Base-by-base conservation (phyloP, 64 coral and sea anemone species). In the Platygyra sinensis region DNA sequence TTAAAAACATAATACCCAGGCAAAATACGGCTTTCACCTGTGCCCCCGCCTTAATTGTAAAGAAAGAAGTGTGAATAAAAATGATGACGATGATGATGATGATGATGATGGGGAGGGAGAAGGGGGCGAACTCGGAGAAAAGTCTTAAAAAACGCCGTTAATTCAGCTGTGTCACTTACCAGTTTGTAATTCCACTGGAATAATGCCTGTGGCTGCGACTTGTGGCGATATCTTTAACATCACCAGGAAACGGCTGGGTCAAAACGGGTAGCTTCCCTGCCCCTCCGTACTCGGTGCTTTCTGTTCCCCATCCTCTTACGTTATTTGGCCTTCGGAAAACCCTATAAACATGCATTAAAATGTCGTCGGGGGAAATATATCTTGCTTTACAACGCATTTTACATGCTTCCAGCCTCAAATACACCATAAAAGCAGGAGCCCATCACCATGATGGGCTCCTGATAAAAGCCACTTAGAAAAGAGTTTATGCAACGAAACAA, bases 221-320 rank as follows among this genome's bases (percentile, higher is more conserved):
- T 73, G 16, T 59, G 28, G 33, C 65, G 65, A 57, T 73, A 33
- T 90, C 88, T 73, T 81, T 8, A 9, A 28, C 22, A 33, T 7
- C 71, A 57, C 10, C 10, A 16, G 4, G 20, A 27, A 30, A 0
- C 7, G 30, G 28, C 14, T 52, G 38, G 19, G 63, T 22, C 18
- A 90, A 38, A 19, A 82, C 22, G 24, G 77, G 77, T 7, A 90
- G 63, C 49, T 82, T 90, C 51, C 71, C 77, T 82, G 82, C 51
- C 13, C 77, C 88, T 38, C 77, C 77, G 59, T 90, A 80, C 62
- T 75, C 75, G 17, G 27, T 59, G 25, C n/a, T 69, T 10, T 87
- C 86, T 80, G 79, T 59, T 19, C 77, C 88, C 88, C 88, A 90
- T 22, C 20, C 24, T 18, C 31, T 67, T 24, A 69, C 80, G n/a